Evolutionary conservation across 2,888 invertebrate genomes (phyloP).

Genomic region (Heliconius erato): DNA sequence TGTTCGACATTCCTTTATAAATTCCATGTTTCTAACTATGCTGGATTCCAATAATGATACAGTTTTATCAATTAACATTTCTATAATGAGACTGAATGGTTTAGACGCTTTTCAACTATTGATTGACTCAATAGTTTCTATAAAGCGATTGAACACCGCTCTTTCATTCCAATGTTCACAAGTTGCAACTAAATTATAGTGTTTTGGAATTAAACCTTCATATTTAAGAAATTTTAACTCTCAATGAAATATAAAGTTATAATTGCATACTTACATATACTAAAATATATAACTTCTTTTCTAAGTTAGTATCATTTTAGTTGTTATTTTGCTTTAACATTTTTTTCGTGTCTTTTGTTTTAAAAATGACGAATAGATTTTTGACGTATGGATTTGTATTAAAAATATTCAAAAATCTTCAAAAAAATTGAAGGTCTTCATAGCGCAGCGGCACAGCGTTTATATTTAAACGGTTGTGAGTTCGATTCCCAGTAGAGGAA

Average conservation of each 20-base stretch:
- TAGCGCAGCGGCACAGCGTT: too few species aligned
- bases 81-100: conserved; percentile 68
- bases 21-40: conserved; percentile 46
- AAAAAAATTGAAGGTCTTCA: background rate
- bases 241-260: conserved; percentile 8
- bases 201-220: conserved; percentile 22
- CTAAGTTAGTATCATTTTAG: conserved; percentile 78
- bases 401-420: background rate
- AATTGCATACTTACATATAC: conserved; percentile 54
- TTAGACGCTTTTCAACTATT: conserved; percentile 76
- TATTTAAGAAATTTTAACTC: conserved; percentile 4
- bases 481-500: background rate
- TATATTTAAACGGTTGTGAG: too few species aligned
- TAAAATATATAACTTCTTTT: conserved; percentile 77
- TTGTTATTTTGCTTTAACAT: conserved; percentile 62
- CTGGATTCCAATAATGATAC: conserved; percentile 32
- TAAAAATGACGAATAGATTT: conserved; percentile 17
- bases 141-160: conserved; percentile 63
- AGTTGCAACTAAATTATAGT: conserved; percentile 44
- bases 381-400: conserved; percentile 10
- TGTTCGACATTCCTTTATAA: conserved; percentile 74
- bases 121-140: conserved; percentile 76
- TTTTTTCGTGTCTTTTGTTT: conserved; percentile 55
- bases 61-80: conserved; percentile 38
- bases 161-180: conserved; percentile 53